These are phyloP conservation scores for Laterallus jamaicensis DNA, from an alignment of 2,113 vertebrate species.

Conservation along the genomic window DNA sequence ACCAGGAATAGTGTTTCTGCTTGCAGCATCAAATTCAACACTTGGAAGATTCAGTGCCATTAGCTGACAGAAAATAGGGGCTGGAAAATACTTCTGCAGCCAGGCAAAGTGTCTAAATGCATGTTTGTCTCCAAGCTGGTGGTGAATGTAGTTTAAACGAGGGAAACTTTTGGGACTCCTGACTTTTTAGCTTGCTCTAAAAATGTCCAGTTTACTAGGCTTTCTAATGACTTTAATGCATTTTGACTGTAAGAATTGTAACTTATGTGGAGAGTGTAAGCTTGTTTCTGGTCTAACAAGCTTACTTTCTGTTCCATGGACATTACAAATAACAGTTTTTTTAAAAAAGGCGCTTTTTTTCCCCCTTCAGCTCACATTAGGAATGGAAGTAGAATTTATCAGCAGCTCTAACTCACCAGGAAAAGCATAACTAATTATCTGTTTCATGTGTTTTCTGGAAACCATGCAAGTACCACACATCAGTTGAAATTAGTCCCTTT, in stretches of 20 bases:
- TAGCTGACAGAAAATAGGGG: constrained; percentile 36
- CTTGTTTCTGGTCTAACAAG: neutral
- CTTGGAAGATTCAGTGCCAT: constrained; percentile 6
- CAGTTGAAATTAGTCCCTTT: neutral
- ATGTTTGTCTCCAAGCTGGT: constrained; percentile 22
- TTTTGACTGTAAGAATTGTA: neutral
- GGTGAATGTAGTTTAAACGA: constrained; percentile 27
- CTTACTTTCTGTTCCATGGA: neutral
- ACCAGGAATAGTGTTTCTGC: neutral
- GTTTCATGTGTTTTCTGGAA: neutral
- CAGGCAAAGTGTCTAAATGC: neutral
- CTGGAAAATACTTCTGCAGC: constrained; percentile 36
- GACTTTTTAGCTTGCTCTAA: neutral
- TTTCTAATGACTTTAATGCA: neutral
- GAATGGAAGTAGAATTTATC: neutral
- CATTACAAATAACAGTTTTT: neutral
- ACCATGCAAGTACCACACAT: neutral
- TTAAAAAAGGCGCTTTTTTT: neutral
- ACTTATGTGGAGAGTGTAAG: neutral
- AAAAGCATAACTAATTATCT: neutral
- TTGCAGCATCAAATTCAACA: neutral
- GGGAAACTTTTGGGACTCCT: constrained; percentile 16
- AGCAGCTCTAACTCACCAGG: neutral
- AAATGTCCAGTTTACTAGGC: neutral
- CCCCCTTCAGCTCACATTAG: neutral